These are phyloP conservation scores for Oceanodroma tethys DNA, from an alignment of 2,113 vertebrate species.

Conservation along the genomic window DNA sequence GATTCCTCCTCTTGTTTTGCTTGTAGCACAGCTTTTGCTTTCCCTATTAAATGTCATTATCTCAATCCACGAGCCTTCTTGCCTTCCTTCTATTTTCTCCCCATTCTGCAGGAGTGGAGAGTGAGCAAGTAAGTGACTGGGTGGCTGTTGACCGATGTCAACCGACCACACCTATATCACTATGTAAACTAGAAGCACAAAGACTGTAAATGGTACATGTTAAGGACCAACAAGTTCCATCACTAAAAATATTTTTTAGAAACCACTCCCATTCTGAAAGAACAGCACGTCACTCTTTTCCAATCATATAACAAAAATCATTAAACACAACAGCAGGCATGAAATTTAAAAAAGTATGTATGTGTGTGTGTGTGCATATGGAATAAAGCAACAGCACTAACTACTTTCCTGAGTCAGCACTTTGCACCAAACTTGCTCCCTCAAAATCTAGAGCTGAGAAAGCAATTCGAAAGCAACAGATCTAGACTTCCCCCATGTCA, in stretches of 20 bases:
- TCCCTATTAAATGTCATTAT: background rate
- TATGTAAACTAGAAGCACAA: background rate
- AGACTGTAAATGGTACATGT: background rate
- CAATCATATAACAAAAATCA: background rate
- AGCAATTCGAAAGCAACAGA: background rate
- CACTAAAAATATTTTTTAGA: background rate
- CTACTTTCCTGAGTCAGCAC: background rate
- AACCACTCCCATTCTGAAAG: background rate
- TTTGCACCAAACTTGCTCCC: background rate
- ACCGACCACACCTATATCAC: background rate
- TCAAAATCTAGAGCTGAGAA: background rate
- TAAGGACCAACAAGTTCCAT: background rate
- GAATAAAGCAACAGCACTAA: background rate
- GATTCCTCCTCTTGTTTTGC: background rate
- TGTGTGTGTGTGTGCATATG: rapidly evolving
- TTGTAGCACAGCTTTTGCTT: background rate
- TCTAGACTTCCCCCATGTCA: background rate
- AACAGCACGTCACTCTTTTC: background rate
- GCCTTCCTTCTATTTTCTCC: background rate
- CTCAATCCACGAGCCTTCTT: background rate
- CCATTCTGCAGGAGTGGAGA: background rate
- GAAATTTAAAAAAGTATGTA: background rate
- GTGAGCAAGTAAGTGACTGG: background rate
- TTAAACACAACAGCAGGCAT: background rate
- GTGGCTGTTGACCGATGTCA: background rate